Base-by-base conservation (phyloP, 2,797 vertebrate genomes). In the Synaphobranchus kaupii region DNA sequence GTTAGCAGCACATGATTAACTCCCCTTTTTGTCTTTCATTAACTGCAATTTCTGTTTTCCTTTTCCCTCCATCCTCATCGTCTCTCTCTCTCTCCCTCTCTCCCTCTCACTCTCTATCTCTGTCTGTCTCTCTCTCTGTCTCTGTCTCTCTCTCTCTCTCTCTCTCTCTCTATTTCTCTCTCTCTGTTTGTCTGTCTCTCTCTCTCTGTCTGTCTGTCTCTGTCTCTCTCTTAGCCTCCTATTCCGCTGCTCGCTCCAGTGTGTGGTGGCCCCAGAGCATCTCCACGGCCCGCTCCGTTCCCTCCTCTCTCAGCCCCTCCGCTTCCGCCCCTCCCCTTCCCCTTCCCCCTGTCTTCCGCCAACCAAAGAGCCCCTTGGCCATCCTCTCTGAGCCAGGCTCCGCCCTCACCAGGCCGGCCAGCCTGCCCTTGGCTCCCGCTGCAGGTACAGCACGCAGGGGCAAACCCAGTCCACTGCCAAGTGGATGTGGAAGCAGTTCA, bases 381-480 rank as follows among this genome's bases (percentile, higher is more conserved):
- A 90, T 91, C 56, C 22, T 89, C 87, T 91, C 89, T 56, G 91
- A 92, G 83, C 60, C 89, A 5, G 90, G 91, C 86, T 91, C 90
- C 8, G 54, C 85, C 66, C 94, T 94, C 71, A 95, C 92, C 88
- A 92, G 89, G 85, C 95, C 96, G 85, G 93, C 91, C 86, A 97
- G 94, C 88, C 93, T 97, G 83, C 96, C 96, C 0, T 95, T 93
- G 89, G 93, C 95, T 86, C 89, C 93, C 0, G 94, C 94, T 56
- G 91, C 95, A 96, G 96, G 96, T 93, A 93, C 82, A 88, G 82
- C 12, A 47, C 20, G 56, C 31, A 66, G 84, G 88, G 66, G 4
- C 3, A n/a, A 68, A 31, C 13, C 4, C 9, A 28, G 8, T 4
- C 68, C 28, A 10, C 68, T 73, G 68, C 68, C 9, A 73, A 22